phyloP scores from a whole-genome alignment of 2,797 vertebrate genomes.

The Acrocephalus scirpaceus region DNA sequence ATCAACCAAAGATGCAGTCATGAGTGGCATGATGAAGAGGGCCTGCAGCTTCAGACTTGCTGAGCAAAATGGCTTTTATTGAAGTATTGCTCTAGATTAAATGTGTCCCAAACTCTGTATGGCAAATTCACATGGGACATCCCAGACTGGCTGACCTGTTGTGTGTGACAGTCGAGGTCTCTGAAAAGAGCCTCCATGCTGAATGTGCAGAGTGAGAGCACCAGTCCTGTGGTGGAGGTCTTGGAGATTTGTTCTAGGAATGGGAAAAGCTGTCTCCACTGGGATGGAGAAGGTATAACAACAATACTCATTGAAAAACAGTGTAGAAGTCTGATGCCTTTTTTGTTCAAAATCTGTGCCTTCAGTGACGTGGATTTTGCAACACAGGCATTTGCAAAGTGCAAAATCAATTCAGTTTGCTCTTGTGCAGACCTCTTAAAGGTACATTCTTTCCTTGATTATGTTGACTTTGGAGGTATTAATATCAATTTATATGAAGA shows the following conservation, averaged over 20 bases:
- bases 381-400: background rate
- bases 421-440: background rate
- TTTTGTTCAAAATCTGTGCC: background rate
- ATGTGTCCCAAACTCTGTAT: rapidly evolving
- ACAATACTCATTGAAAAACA: background rate
- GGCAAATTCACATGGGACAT: background rate
- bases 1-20: background rate
- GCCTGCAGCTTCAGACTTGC: background rate
- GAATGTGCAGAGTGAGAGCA: background rate
- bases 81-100: background rate
- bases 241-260: background rate
- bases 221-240: background rate
- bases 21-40: background rate
- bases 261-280: background rate
- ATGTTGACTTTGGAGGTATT: background rate
- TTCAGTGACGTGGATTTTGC: background rate
- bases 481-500: background rate
- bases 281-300: background rate
- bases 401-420: background rate
- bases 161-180: background rate
- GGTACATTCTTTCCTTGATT: background rate
- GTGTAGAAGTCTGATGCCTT: background rate
- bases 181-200: background rate
- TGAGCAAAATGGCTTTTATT: background rate
- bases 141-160: rapidly evolving